Evolutionary conservation across 1,140 invertebrate species (phyloP), one percentile per base, ranked within the genome.

Genomic region (Drosophila novamexicana): DNA sequence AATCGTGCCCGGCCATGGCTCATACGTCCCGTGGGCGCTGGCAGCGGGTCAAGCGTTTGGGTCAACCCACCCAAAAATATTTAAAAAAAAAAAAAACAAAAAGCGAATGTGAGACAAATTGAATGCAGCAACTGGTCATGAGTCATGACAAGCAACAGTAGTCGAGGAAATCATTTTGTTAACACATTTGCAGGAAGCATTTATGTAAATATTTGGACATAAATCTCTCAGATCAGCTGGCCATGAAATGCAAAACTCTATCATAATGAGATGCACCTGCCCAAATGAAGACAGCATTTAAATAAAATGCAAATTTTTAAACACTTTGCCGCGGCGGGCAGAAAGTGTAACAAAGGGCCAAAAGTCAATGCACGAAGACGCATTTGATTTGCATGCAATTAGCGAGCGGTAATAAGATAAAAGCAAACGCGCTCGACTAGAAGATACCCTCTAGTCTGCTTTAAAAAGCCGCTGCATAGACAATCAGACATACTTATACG

Each of bases 381-480:
- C 64, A 70, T 76, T 65, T 65, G 62, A 79, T 86, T 88, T 77
- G 61, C 82, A 88, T 86, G 56, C 72, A 88, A 86, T 88, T 85
- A 86, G 67, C 73, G 63, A 14, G 32, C 42, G 53, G 14, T 49
- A 65, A 62, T 69, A 69, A 75, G 56, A 71, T 39, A 39, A 77
- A 54, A 71, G 53, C 37, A 39, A 65, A 50, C 50, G 63, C 52
- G n/a, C 9, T 16, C 12, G 40, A 50, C 22, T 57, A 18, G 70
- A 29, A 47, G 29, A 22, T 56, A 44, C 12, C 18, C 53, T 29
- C 22, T 18, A 42, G 0, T 29, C 5, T n/a, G 39, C 12, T n/a
- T 6, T 2, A 29, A 29, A 29, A 29, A 29, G 22, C 22, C 22
- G 22, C 22, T 29, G 3, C 3, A 29, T 0, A 29, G 22, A 29